phyloP scores from a whole-genome alignment of 2,888 invertebrate genomes.

The Machimus atricapillus region DNA sequence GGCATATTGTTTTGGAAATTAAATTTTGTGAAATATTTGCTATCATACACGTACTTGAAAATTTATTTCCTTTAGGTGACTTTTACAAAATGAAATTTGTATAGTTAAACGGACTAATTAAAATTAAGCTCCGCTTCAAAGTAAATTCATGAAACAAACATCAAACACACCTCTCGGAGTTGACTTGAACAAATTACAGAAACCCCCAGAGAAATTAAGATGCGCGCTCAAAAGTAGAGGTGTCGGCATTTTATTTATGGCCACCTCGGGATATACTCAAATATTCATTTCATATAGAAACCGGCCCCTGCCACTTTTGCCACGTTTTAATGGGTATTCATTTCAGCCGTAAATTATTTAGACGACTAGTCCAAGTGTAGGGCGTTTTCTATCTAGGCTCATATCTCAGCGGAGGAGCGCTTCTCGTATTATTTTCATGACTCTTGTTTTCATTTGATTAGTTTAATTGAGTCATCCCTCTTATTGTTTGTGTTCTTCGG shows the following conservation, averaged over 20 bases:
- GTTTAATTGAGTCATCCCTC: neutral
- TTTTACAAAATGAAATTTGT: neutral
- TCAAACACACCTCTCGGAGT: neutral
- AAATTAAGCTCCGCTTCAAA: conserved; percentile 22
- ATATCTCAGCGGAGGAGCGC: neutral
- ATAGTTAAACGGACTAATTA: conserved; percentile 25
- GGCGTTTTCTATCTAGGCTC: neutral
- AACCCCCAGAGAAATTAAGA: conserved; percentile 41
- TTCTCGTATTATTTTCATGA: neutral
- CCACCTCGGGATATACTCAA: conserved; percentile 23
- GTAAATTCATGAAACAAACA: conserved; percentile 5
- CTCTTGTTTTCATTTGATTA: neutral
- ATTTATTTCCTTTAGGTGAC: neutral
- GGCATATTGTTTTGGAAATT: neutral
- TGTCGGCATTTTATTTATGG: conserved; percentile 36
- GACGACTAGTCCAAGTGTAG: neutral
- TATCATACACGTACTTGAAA: neutral
- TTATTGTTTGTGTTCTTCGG: neutral
- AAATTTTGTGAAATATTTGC: neutral
- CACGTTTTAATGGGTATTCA: conserved; percentile 19
- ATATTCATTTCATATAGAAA: conserved; percentile 6
- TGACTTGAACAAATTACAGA: conserved; percentile 26
- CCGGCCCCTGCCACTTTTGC: neutral
- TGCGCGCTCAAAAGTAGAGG: conserved; percentile 24
- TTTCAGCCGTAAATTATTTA: conserved; percentile 28